These are phyloP conservation scores for Oreonectes daqikongensis DNA, from an alignment of 2,797 vertebrate species.

Conservation along the genomic window DNA sequence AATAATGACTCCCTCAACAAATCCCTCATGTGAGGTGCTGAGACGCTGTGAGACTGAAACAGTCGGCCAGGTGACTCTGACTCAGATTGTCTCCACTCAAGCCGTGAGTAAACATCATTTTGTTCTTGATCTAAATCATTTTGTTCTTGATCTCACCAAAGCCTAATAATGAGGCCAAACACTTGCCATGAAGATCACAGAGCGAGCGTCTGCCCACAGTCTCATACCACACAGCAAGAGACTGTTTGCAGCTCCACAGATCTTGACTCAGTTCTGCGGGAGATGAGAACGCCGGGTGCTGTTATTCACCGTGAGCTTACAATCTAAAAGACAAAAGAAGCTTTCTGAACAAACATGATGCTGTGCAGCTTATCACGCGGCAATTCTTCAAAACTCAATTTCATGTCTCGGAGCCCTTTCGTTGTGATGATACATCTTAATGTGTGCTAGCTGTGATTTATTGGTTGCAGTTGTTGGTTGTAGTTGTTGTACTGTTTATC, in stretches of 20 bases:
- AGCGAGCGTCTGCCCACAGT: slow-evolving; percentile 67
- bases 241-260: slow-evolving; percentile 11
- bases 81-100: slow-evolving; percentile 38
- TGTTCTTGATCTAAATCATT: slow-evolving; percentile 57
- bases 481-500: background rate
- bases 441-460: slow-evolving; percentile 7
- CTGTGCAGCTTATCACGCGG: slow-evolving; percentile 6
- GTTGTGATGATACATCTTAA: background rate
- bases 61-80: slow-evolving; percentile 53
- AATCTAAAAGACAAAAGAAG: slow-evolving; percentile 33
- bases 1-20: slow-evolving; percentile 43
- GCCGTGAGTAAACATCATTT: slow-evolving; percentile 58
- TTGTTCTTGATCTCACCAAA: slow-evolving; percentile 55
- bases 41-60: slow-evolving; percentile 41
- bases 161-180: slow-evolving; percentile 56
- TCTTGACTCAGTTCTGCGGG: slow-evolving; percentile 32
- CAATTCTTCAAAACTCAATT: background rate
- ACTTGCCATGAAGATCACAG: slow-evolving; percentile 66
- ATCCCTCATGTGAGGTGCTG: slow-evolving; percentile 31
- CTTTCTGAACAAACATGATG: slow-evolving; percentile 39
- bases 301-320: slow-evolving; percentile 61
- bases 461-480: background rate
- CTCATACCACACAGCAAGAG: slow-evolving; percentile 50
- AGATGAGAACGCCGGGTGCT: slow-evolving; percentile 48
- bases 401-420: background rate